A percentile compares a stretch with the other conserved stretches of the same genome.
Evolutionary conservation across 2,888 invertebrate genomes (phyloP).

Genomic region (Nycteola revayana): DNA sequence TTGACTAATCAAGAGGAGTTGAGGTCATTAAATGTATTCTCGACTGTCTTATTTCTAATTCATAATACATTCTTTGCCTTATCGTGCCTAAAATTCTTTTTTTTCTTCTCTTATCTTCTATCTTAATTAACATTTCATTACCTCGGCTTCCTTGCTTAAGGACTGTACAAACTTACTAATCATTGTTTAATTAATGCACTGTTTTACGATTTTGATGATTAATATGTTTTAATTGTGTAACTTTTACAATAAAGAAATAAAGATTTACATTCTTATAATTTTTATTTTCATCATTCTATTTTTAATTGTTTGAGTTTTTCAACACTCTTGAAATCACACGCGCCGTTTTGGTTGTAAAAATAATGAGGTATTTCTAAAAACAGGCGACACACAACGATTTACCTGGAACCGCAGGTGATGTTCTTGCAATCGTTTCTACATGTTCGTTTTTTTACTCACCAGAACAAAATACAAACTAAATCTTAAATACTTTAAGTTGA

Average conservation of each 20-base stretch:
- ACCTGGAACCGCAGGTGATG: too few species aligned
- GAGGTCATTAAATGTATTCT: conserved; percentile 68
- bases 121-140: conserved; percentile 53
- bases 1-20: conserved; percentile 61
- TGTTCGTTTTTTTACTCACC: too few species aligned
- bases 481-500: too few species aligned
- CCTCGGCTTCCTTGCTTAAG: conserved; percentile 70
- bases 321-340: too few species aligned
- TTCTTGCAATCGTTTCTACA: too few species aligned
- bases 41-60: conserved; percentile 20
- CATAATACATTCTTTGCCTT: conserved; percentile 12
- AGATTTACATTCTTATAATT: conserved; percentile 33
- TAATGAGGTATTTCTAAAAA: too few species aligned
- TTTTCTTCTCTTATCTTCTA: conserved; percentile 12
- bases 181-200: conserved; percentile 40
- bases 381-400: too few species aligned
- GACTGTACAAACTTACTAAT: conserved; percentile 41
- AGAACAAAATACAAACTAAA: too few species aligned
- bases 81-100: conserved; percentile 17
- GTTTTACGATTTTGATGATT: conserved; percentile 55
- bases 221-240: conserved; percentile 50
- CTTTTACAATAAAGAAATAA: conserved; percentile 56
- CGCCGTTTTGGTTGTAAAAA: too few species aligned
- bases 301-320: too few species aligned
- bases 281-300: background rate